Conservation (phyloP, 2,113 vertebrate species). For the Trogon melanurus region DNA sequence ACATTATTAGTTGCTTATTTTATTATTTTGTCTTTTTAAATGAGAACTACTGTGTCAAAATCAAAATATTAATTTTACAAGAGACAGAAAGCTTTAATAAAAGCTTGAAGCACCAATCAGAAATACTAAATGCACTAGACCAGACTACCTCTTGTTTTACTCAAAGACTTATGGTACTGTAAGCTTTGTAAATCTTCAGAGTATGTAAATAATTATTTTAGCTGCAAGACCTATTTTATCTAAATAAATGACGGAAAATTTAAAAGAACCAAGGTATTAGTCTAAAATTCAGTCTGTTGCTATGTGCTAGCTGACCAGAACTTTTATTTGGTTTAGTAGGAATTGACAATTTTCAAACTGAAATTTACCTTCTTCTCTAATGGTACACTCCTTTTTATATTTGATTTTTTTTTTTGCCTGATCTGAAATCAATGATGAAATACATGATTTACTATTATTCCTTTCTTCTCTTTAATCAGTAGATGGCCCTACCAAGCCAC, state of each 20-base stretch:
- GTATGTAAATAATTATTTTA: neutral
- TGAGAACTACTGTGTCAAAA: neutral
- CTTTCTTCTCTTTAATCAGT: constrained; percentile 10
- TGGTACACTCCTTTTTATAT: neutral
- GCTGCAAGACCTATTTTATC: neutral
- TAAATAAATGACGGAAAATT: neutral
- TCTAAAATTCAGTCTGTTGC: neutral
- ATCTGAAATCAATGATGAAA: neutral
- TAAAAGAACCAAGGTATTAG: neutral
- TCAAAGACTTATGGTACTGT: neutral
- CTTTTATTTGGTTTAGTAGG: neutral
- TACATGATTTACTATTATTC: neutral
- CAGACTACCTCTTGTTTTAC: neutral
- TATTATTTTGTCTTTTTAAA: neutral
- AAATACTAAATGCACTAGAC: neutral
- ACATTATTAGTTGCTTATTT: neutral
- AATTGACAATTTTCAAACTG: neutral
- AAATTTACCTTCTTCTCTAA: neutral
- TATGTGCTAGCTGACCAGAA: neutral
- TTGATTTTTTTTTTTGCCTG: neutral
- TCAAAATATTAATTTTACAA: neutral
- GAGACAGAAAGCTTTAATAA: neutral
- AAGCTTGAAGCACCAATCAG: neutral
- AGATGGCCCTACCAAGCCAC: constrained; percentile 14
- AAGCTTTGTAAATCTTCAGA: neutral